Evolutionary conservation across 2,797 vertebrate species (phyloP).

Genomic region (Chrysolophus pictus): DNA sequence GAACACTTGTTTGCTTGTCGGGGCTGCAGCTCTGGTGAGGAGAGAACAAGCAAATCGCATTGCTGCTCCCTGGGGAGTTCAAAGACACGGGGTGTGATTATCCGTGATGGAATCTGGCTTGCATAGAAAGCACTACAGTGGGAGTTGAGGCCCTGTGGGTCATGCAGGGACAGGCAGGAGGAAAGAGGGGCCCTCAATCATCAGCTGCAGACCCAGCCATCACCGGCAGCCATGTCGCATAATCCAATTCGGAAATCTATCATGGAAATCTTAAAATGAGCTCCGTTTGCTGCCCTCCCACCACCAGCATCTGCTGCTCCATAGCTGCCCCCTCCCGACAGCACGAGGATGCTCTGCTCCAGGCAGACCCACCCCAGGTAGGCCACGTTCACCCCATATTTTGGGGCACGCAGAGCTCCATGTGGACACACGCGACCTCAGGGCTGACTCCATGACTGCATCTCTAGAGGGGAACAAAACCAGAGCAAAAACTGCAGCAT

Average conservation of each 20-base stretch:
- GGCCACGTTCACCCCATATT: accelerated
- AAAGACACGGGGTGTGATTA: not conserved
- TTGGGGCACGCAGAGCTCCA: not conserved
- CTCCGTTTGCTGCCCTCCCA: not conserved
- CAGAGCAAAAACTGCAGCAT: accelerated
- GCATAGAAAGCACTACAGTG: not conserved
- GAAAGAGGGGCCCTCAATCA: not conserved
- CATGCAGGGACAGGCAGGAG: not conserved
- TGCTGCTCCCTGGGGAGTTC: not conserved
- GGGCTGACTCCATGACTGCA: not conserved
- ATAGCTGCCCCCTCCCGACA: not conserved
- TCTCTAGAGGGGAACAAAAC: not conserved
- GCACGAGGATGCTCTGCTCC: not conserved
- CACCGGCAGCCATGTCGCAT: not conserved
- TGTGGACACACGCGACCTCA: accelerated
- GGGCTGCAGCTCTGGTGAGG: not conserved
- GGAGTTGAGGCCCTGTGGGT: not conserved
- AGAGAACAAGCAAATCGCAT: not conserved
- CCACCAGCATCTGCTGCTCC: accelerated
- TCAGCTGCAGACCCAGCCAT: not conserved
- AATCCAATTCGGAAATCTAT: not conserved
- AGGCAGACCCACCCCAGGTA: accelerated
- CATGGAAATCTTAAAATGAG: not conserved
- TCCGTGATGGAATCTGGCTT: not conserved
- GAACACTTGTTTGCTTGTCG: accelerated